These are phyloP conservation scores for Ashinkailepas kermadecensis DNA, from an alignment of 2,888 invertebrate genomes.

Conservation along the genomic window DNA sequence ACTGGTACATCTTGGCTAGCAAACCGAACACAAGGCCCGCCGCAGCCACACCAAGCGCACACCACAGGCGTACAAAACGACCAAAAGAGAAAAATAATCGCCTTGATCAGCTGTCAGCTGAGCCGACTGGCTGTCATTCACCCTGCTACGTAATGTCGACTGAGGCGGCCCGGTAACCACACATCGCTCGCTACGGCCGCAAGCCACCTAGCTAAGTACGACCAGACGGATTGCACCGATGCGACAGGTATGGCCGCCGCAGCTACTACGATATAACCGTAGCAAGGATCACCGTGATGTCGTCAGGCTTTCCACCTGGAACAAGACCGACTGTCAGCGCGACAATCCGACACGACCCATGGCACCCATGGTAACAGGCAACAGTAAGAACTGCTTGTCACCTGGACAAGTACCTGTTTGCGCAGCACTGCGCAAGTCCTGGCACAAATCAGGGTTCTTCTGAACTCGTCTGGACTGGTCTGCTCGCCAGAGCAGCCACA, in stretches of 20 bases:
- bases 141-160: neutral
- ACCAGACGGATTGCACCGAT: neutral
- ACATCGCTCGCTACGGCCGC: neutral
- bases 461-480: no score
- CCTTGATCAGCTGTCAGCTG: neutral
- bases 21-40: neutral
- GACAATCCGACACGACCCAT: no score
- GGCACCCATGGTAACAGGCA: no score
- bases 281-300: conserved; percentile 93
- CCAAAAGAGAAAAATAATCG: neutral
- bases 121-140: neutral
- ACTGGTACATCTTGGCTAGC: neutral
- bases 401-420: no score
- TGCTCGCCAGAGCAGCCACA: no score
- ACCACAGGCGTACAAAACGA: neutral
- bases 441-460: neutral
- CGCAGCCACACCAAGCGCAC: neutral
- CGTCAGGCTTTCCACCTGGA: conserved; percentile 95
- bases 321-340: conserved; percentile 36
- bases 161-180: neutral
- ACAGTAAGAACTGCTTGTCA: no score
- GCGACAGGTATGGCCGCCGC: neutral
- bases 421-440: neutral
- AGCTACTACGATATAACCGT: conserved; percentile 52
- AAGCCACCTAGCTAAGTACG: neutral